These are phyloP conservation scores for Orthonychiurus folsomi DNA, from an alignment of 2,888 invertebrate species.

Conservation along the genomic window DNA sequence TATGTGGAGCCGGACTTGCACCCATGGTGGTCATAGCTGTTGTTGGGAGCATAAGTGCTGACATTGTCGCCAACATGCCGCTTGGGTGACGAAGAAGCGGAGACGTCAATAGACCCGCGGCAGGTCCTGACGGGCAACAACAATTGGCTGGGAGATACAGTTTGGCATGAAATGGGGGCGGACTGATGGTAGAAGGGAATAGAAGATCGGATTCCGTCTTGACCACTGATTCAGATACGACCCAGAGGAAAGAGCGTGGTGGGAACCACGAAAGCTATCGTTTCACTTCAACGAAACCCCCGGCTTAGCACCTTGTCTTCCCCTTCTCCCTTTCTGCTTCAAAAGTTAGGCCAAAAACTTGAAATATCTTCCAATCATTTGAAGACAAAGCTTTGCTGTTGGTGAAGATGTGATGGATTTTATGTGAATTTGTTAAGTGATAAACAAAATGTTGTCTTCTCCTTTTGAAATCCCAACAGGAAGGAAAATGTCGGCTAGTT, in stretches of 20 bases:
- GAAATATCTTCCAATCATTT: no score
- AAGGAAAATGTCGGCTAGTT: no score
- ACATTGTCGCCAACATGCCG: slow-evolving; percentile 41
- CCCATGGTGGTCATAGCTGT: slow-evolving; percentile 37
- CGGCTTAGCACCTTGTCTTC: no score
- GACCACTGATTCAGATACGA: slow-evolving; percentile 14
- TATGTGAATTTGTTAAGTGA: no score
- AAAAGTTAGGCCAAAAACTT: no score
- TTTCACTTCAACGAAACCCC: no score
- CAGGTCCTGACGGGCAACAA: slow-evolving; percentile 40
- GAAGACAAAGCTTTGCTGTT: no score
- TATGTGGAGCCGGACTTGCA: slow-evolving; percentile 26
- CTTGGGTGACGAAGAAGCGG: slow-evolving; percentile 39
- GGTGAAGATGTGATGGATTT: no score
- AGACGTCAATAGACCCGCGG: slow-evolving; percentile 40
- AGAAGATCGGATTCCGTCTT: slow-evolving; percentile 39
- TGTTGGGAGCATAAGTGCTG: slow-evolving; percentile 40
- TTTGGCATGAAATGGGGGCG: slow-evolving; percentile 40
- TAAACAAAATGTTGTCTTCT: no score
- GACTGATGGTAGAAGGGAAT: slow-evolving; percentile 34
- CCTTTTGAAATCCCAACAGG: no score
- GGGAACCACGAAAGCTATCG: background rate
- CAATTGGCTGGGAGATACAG: slow-evolving; percentile 41
- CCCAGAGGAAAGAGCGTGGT: background rate
- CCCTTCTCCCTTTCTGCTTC: background rate